A percentile compares a stretch with the other conserved stretches of the same genome.
phyloP scores from a whole-genome alignment of 2,888 invertebrate genomes.

The Cynaeus angustus region DNA sequence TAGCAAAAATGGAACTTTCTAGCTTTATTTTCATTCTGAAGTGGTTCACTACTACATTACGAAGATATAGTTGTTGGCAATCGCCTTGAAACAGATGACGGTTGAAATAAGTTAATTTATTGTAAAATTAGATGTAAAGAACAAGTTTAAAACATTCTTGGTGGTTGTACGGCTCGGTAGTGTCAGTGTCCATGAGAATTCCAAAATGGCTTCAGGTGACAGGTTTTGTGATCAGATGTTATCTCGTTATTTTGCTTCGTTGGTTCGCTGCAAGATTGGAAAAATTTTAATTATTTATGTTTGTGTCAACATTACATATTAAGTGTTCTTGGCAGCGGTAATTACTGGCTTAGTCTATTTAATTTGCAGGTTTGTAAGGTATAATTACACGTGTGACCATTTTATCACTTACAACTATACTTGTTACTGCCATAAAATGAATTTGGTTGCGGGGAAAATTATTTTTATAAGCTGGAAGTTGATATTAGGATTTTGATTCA shows the following conservation, averaged over 20 bases:
- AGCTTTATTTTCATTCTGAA: too few relatives aligned
- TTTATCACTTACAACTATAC: slow-evolving; percentile 34
- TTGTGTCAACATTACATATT: slow-evolving; percentile 45
- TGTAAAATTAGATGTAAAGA: slow-evolving; percentile 25
- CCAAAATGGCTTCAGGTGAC: slow-evolving; percentile 28
- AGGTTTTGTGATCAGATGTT: slow-evolving; percentile 34
- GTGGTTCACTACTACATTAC: slow-evolving; percentile 5
- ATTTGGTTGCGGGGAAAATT: not conserved
- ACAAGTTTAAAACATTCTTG: slow-evolving; percentile 28
- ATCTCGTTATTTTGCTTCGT: slow-evolving; percentile 29
- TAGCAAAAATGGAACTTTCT: too few relatives aligned
- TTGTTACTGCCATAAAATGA: slow-evolving; percentile 1
- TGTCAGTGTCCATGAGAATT: slow-evolving; percentile 35
- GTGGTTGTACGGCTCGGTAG: not conserved
- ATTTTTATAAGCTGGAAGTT: too few relatives aligned
- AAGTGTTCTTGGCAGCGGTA: slow-evolving; percentile 37
- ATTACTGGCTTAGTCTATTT: slow-evolving; percentile 38
- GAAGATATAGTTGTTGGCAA: not conserved
- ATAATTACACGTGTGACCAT: slow-evolving; percentile 40
- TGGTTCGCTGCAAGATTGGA: slow-evolving; percentile 27
- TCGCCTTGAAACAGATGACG: slow-evolving; percentile 2
- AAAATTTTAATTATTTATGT: slow-evolving; percentile 46
- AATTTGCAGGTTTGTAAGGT: slow-evolving; percentile 33
- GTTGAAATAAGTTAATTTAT: slow-evolving; percentile 20
- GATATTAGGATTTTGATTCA: too few relatives aligned